Evolutionary conservation across 2,888 invertebrate species (phyloP).

Genomic region (Ceriagrion tenellum): DNA sequence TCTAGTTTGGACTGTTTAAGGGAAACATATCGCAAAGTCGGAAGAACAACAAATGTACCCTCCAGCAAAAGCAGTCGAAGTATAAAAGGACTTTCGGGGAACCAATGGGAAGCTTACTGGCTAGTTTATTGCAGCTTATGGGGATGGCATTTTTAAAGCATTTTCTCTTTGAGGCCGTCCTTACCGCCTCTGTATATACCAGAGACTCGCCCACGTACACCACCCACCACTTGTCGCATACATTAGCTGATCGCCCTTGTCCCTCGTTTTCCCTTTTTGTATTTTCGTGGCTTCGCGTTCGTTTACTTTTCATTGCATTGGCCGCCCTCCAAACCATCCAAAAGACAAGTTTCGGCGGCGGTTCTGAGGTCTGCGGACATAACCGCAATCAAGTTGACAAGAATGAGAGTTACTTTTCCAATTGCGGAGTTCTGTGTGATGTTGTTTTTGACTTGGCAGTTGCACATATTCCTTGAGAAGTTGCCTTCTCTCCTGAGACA

Average conservation of each 20-base stretch:
- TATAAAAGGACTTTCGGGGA: too few relatives aligned
- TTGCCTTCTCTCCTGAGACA: too few relatives aligned
- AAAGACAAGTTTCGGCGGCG: conserved; percentile 23
- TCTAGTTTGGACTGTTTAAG: too few relatives aligned
- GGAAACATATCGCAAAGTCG: too few relatives aligned
- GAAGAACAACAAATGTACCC: too few relatives aligned
- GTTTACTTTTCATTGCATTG: background rate
- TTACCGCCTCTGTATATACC: background rate
- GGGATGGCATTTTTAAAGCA: too few relatives aligned
- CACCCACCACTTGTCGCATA: conserved; percentile 8
- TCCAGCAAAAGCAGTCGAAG: too few relatives aligned
- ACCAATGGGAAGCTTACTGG: too few relatives aligned
- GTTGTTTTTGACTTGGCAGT: too few relatives aligned
- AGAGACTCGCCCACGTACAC: conserved; percentile 46
- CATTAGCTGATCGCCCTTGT: background rate
- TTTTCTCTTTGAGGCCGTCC: background rate
- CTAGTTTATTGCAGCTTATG: too few relatives aligned
- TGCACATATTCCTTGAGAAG: too few relatives aligned
- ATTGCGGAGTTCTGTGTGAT: background rate
- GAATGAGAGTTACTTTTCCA: background rate
- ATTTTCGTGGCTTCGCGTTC: background rate
- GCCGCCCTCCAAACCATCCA: conserved; percentile 20
- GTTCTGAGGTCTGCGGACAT: background rate
- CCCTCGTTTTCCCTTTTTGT: conserved; percentile 15
- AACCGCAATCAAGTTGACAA: background rate